A percentile compares a stretch with the other conserved stretches of the same genome.
phyloP scores from a whole-genome alignment of 1,140 invertebrate genomes.

The Macrotrachela quadricornifera region DNA sequence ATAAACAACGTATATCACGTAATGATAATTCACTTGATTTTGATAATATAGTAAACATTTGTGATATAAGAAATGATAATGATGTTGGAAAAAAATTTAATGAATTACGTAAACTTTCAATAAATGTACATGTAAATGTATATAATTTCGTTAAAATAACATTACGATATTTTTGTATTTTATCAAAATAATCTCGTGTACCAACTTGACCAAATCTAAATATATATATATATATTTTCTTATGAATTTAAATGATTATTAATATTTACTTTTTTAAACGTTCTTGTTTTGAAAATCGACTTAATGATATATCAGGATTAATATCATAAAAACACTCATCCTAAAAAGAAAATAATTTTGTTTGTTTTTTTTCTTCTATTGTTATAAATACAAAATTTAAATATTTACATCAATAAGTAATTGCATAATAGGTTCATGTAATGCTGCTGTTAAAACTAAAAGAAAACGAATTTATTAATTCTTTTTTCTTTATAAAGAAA shows the following conservation, averaged over 20 bases:
- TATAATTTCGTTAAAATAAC: constrained; percentile 51
- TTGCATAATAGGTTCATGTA: constrained; percentile 70
- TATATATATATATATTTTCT: neutral
- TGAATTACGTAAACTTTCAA: constrained; percentile 57
- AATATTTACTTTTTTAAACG: constrained; percentile 31
- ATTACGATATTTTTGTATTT: constrained; percentile 47
- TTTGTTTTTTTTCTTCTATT: too few relatives aligned
- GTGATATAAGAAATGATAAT: constrained; percentile 38
- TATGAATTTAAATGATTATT: neutral
- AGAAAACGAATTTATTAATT: constrained; percentile 65
- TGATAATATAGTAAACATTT: constrained; percentile 35
- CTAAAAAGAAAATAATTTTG: too few relatives aligned
- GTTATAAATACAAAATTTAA: too few relatives aligned
- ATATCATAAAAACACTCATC: constrained; percentile 66
- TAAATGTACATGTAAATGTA: constrained; percentile 55
- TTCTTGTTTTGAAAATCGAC: constrained; percentile 48
- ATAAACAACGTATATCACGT: constrained; percentile 40
- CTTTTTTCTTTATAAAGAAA: constrained; percentile 66
- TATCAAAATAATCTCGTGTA: constrained; percentile 43
- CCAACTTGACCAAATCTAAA: constrained; percentile 53
- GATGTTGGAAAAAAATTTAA: constrained; percentile 69
- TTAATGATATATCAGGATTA: constrained; percentile 60
- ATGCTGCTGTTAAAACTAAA: constrained; percentile 72
- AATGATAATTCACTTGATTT: constrained; percentile 23
- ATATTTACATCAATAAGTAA: constrained; percentile 49